Conservation (phyloP, 1,140 invertebrate genomes). For the Wiebesia pumilae region DNA sequence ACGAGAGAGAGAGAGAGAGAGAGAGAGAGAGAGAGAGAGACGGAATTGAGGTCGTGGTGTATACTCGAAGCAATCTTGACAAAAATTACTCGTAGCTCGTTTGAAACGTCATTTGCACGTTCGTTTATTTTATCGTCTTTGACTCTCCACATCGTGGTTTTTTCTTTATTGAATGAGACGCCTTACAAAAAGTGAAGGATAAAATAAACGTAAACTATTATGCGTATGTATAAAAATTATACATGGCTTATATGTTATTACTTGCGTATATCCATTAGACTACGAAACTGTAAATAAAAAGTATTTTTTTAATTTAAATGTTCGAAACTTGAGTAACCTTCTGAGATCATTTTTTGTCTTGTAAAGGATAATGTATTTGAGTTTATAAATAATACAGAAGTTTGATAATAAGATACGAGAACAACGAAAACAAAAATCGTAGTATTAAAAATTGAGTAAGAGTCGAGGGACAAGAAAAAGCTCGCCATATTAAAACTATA, state of each 20-base stretch:
- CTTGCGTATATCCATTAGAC: not conserved
- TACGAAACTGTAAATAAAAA: not conserved
- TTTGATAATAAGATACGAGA: not conserved
- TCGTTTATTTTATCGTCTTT: constrained; percentile 37
- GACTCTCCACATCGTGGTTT: not conserved
- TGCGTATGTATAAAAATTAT: not conserved
- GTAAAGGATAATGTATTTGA: not conserved
- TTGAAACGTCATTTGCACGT: constrained; percentile 43
- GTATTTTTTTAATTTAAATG: not conserved
- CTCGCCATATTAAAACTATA: constrained; percentile 38
- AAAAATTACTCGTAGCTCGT: constrained; percentile 45
- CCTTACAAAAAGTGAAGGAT: not conserved
- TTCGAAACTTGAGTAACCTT: not conserved
- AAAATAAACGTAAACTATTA: not conserved
- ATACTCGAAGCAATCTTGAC: constrained; percentile 39
- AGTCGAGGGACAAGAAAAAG: not conserved
- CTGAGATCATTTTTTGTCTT: not conserved
- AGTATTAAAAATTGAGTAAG: constrained; percentile 27
- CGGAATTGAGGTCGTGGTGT: constrained; percentile 51
- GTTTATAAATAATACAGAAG: constrained; percentile 8
- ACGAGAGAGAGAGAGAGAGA: constrained; percentile 36
- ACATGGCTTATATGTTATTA: not conserved
- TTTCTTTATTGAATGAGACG: not conserved
- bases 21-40: constrained; percentile 54
- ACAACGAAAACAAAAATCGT: constrained; percentile 41